Evolutionary conservation across 2,113 vertebrate species (phyloP).

Genomic region (Tragulus kanchil): DNA sequence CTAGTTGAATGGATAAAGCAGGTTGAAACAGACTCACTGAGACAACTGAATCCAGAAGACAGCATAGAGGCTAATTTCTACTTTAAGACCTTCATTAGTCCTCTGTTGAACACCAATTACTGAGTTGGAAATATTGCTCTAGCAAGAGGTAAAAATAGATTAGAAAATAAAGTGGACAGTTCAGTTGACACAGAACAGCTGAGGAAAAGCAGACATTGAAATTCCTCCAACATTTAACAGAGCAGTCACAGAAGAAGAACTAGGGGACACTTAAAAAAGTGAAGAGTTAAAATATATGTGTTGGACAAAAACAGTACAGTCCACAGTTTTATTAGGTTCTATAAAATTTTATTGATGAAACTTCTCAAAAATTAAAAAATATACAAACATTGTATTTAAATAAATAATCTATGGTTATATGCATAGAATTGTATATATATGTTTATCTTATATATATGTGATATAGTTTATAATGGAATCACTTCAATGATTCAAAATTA

Average conservation of each 20-base stretch:
- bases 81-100: slow-evolving; percentile 62
- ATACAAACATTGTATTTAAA: neutral
- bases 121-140: slow-evolving; percentile 28
- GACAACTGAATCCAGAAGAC: slow-evolving; percentile 40
- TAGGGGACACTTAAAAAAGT: neutral
- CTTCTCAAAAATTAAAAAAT: neutral
- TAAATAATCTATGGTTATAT: neutral
- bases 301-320: neutral
- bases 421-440: neutral
- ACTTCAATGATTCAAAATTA: neutral
- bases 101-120: slow-evolving; percentile 45
- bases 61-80: slow-evolving; percentile 66
- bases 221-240: neutral
- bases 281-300: neutral
- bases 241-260: neutral
- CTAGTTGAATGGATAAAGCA: slow-evolving; percentile 1
- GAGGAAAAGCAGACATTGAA: neutral
- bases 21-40: slow-evolving; percentile 57
- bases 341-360: slow-evolving; percentile 16
- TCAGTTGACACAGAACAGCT: slow-evolving; percentile 51
- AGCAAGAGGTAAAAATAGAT: slow-evolving; percentile 35
- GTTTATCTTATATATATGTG: neutral
- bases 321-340: neutral
- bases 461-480: neutral
- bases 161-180: slow-evolving; percentile 24